Base-by-base conservation (phyloP, 2,113 vertebrate genomes). In the Bos indicus region DNA sequence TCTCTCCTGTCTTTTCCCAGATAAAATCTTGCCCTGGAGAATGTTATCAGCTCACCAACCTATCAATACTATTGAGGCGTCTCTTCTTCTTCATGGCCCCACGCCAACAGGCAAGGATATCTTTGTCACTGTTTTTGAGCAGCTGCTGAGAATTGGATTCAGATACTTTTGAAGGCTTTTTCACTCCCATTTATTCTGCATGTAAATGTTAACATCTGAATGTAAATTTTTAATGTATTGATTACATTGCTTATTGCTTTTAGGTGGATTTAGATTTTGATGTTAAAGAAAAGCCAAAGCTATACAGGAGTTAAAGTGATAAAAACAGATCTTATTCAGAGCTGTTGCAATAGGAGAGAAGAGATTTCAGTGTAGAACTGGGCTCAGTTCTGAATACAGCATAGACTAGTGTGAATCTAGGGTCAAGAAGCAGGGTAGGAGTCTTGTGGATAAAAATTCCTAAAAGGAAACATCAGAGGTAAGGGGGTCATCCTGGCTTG, bases 71-170 rank as follows among this genome's bases (percentile, higher is more conserved):
- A 21, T 98, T 99, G 57, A 99, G 98, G 93, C 99, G 99, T 19
- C 98, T 99, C 98, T 98, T 99, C 84, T 99, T 99, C 97, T 98
- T 99, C 87, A 99, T 99, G 99, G 99, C 99, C 4, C 98, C 99
- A 13, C 97, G 98, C 74, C 99, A 99, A 43, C 99, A 99, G 99
- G 99, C 99, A 98, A 99, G 99, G 93, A 43, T 9, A 17, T 78
- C 51, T 16, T 8, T 57, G 25, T 90, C 48, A 77, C 33, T 62
- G 7, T 94, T 36, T n/a, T 85, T 3, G 4, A 4, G 28, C 48
- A n/a, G 4, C 33, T 83, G 43, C 36, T 33, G 8, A 88, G n/a
- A 83, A 23, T 15, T 48, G 67, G 30, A 67, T 59, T 83, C 60
- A 56, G 60, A 84, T 74, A 71, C 64, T 67, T 8, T 11, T 60